Evolutionary conservation across 1,140 invertebrate genomes (phyloP).

Genomic region (Bombus polaris): DNA sequence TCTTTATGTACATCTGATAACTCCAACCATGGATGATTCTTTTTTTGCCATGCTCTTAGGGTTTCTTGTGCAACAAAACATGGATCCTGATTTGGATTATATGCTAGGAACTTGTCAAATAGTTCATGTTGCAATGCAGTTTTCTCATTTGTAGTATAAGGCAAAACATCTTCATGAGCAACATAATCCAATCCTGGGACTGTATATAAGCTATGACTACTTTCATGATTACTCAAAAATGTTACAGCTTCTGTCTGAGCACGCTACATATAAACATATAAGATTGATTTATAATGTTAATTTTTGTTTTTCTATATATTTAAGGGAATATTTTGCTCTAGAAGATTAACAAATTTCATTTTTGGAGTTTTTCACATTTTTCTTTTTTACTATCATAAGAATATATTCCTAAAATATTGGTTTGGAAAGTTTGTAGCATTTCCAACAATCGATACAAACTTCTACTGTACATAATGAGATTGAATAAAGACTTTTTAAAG

Average conservation of each 20-base stretch:
- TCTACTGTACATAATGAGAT: too few relatives aligned
- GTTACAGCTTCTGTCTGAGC: slow-evolving; percentile 98
- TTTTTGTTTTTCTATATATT: background rate
- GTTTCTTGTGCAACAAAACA: slow-evolving; percentile 95
- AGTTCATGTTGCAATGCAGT: slow-evolving; percentile 95
- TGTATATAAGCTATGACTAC: slow-evolving; percentile 95
- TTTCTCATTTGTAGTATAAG: slow-evolving; percentile 91
- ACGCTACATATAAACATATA: slow-evolving; percentile 84
- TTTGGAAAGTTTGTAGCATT: background rate
- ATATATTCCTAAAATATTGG: background rate
- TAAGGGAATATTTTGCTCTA: background rate
- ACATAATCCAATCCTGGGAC: slow-evolving; percentile 98
- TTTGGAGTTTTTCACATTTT: background rate
- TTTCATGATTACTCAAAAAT: slow-evolving; percentile 98
- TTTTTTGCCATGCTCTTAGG: slow-evolving; percentile 96
- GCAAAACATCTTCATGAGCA: slow-evolving; percentile 96
- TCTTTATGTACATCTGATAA: slow-evolving; percentile 98
- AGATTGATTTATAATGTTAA: slow-evolving; percentile 25
- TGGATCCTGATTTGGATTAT: slow-evolving; percentile 92
- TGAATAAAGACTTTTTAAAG: too few relatives aligned
- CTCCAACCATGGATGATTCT: slow-evolving; percentile 98
- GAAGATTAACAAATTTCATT: background rate
- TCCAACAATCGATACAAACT: too few relatives aligned
- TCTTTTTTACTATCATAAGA: background rate
- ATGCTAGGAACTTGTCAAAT: slow-evolving; percentile 96